Evolutionary conservation across 2,888 invertebrate genomes (phyloP).

Genomic region (Tenthredo distinguenda): DNA sequence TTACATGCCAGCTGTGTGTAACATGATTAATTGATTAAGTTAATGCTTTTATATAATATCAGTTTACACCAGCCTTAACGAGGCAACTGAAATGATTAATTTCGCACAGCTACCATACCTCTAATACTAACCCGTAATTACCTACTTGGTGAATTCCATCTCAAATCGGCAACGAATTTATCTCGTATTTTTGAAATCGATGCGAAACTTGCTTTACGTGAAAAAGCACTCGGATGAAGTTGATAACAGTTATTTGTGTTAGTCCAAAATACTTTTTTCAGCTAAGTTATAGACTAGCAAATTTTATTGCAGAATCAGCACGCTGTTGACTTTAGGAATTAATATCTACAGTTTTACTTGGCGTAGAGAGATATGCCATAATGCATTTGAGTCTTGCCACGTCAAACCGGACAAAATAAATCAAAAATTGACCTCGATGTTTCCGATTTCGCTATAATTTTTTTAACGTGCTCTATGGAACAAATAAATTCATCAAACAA

Average conservation of each 20-base stretch:
- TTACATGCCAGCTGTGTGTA: slow-evolving; percentile 78
- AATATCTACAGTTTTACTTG: too few species aligned
- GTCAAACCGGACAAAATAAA: too few species aligned
- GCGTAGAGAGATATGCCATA: too few species aligned
- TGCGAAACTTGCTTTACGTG: not conserved
- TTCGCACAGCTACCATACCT: slow-evolving; percentile 65
- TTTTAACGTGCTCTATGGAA: too few species aligned
- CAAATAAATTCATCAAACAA: too few species aligned
- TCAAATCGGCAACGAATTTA: not conserved
- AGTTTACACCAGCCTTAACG: slow-evolving; percentile 68
- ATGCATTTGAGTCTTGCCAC: too few species aligned
- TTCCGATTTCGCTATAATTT: too few species aligned
- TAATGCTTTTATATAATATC: slow-evolving; percentile 76
- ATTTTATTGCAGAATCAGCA: too few species aligned
- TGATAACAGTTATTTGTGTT: not conserved
- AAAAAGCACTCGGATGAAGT: not conserved
- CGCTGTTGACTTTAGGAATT: too few species aligned
- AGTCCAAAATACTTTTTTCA: not conserved
- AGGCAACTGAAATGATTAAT: slow-evolving; percentile 66
- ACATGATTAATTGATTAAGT: slow-evolving; percentile 76
- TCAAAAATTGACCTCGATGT: too few species aligned
- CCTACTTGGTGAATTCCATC: not conserved
- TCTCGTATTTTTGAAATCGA: not conserved
- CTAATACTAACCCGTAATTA: slow-evolving; percentile 44
- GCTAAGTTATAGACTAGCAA: too few species aligned